Evolutionary conservation across 2,888 invertebrate species (phyloP), one percentile per base, ranked within the genome.

Genomic region (Leptinotarsa peninsularis): DNA sequence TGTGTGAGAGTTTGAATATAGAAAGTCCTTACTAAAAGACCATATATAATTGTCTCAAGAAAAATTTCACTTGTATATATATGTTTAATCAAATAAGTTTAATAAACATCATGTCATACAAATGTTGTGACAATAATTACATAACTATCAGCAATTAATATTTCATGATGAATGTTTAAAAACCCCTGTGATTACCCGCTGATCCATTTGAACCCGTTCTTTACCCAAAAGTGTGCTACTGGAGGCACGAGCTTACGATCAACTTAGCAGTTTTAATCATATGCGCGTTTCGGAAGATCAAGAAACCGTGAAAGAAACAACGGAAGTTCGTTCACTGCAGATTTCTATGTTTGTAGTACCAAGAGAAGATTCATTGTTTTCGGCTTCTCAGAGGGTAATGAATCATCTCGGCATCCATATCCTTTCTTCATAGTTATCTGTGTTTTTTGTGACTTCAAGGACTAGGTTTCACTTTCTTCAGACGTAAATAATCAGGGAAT

Each of bases 251-350:
- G 84, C 83, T 81, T 82, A 83, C 83, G 81, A 82, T 83, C 82
- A 81, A 80, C 80, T 79, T 79, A 79, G 71, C 67, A 80, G 79
- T 81, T 78, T 82, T 84, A 84, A 85, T 85, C 80, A 83, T 83
- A 83, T 84, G 83, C 84, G 74, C 74, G 85, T 86, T 79, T 83
- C 84, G 85, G 83, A 83, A 83, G 83, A 82, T 76, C 83, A 82
- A 83, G 84, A 82, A 83, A 85, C 84, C 85, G 85, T 85, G 83
- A 82, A 83, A 81, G 81, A 83, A 85, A 82, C 84, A 85, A 85
- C 84, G 85, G 85, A 85, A 84, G 85, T 85, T 84, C 84, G 82
- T 85, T 85, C 78, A 75, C 78, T 84, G 82, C 83, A 82, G 81
- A 58, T 85, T 85, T 85, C 83, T 84, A 81, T 80, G 80, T 83